Evolutionary conservation across 2,797 vertebrate genomes (phyloP).

Genomic region (Dromococcyx pavoninus): DNA sequence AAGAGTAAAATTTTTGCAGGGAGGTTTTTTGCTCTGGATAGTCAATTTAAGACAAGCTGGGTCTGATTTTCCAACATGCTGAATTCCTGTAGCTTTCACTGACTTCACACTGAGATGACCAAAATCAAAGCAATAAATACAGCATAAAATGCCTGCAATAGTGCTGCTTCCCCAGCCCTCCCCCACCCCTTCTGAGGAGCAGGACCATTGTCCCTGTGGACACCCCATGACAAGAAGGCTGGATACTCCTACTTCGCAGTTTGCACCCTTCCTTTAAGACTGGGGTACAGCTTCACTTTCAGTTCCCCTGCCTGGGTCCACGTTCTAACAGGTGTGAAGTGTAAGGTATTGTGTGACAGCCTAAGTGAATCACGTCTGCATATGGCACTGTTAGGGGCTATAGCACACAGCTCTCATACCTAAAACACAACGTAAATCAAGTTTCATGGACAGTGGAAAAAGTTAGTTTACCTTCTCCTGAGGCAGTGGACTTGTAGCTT

Average conservation of each 20-base stretch:
- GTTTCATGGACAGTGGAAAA: neutral
- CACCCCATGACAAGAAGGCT: neutral
- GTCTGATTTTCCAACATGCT: neutral
- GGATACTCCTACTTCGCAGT: neutral
- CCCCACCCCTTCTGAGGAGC: neutral
- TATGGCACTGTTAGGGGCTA: neutral
- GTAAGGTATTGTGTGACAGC: neutral
- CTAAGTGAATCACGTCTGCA: neutral
- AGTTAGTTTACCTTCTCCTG: neutral
- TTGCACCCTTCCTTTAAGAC: neutral
- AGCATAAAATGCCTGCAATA: neutral
- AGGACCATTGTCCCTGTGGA: neutral
- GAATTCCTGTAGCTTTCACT: neutral
- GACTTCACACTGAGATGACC: neutral
- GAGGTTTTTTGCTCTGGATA: neutral
- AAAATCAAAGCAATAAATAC: neutral
- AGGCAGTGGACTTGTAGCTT: neutral
- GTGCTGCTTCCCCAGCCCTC: neutral
- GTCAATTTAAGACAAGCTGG: neutral
- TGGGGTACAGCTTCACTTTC: neutral
- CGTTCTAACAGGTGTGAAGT: rapidly evolving
- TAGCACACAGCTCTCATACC: neutral
- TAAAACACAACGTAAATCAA: neutral
- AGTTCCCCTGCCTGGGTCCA: neutral
- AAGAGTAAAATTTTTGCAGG: neutral